Evolutionary conservation across 2,113 vertebrate species (phyloP), one percentile per base, ranked within the genome.

Genomic region (Elanoides forficatus): DNA sequence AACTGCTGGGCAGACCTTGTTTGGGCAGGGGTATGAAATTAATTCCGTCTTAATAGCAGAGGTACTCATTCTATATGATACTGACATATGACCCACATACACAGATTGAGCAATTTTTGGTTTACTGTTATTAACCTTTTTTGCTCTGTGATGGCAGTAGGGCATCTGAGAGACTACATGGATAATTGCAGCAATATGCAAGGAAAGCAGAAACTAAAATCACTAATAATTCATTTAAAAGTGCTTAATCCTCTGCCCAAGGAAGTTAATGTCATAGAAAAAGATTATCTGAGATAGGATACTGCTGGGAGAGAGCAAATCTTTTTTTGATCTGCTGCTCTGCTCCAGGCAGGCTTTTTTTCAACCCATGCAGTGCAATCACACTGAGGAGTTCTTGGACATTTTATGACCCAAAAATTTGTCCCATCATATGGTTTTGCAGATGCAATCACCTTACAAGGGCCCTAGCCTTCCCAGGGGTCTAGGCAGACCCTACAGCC

Each of bases 201-300:
- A 91, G 62, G 81, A 82, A 22, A 90, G 81, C 74, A 92, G 63
- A 93, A 93, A 88, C 27, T 68, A 56, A 96, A 93, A 76, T 87
- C 26, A 30, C 27, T 76, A 8, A 8, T 89, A 72, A 90, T 82
- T 94, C 21, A 47, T 90, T 93, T 83, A 30, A 70, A 93, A 95
- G 76, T 71, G 29, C 40, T 48, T 94, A 36, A 90, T 93, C 71
- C 93, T 92, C 79, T 88, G 67, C 22, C 71, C 53, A 81, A 83
- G 29, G 71, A 95, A 96, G 90, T 80, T 48, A 88, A 50, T 73
- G 79, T 48, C 38, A 88, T 32, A 88, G 53, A 43, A 95, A 52
- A 93, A 88, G 55, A 93, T 94, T 56, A 88, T 90, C 71, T 85
- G 62, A 88, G 87, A 92, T 71, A 87, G 19, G 36, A 89, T 63